Conservation (phyloP, 2,888 invertebrate genomes). For the Melikaiella ostensackeni region DNA sequence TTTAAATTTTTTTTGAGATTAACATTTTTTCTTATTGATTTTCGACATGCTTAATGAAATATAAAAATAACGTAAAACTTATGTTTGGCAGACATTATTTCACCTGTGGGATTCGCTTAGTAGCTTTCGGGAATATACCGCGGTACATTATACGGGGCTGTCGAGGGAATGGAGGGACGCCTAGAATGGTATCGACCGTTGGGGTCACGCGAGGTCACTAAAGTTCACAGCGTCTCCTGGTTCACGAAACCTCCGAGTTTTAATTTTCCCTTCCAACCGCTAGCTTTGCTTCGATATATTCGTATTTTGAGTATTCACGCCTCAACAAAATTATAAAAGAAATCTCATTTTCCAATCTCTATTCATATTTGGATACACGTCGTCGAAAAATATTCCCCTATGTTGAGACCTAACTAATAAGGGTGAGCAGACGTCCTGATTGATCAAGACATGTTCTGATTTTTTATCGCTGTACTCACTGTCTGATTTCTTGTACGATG, state of each 20-base stretch:
- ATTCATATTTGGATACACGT: neutral
- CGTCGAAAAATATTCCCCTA: too few species aligned
- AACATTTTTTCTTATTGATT: too few species aligned
- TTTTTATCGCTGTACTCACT: too few species aligned
- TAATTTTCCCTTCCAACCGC: neutral
- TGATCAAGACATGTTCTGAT: too few species aligned
- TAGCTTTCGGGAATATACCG: conserved; percentile 28
- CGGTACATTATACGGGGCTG: conserved; percentile 46
- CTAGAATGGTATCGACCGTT: conserved; percentile 73
- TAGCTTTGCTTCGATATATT: neutral
- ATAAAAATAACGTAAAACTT: too few species aligned
- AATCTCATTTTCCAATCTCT: neutral
- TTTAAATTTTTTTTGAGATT: too few species aligned
- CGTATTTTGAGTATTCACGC: neutral
- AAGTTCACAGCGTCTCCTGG: conserved; percentile 72
- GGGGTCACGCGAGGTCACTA: conserved; percentile 74
- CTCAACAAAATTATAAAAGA: conserved; percentile 15
- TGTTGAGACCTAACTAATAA: too few species aligned
- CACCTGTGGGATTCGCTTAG: neutral
- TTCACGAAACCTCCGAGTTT: conserved; percentile 62
- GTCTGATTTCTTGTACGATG: too few species aligned
- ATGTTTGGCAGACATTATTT: neutral
- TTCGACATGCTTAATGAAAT: too few species aligned
- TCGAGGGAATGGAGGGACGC: conserved; percentile 55
- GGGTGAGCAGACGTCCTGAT: too few species aligned